Base-by-base conservation (phyloP, 2,888 invertebrate genomes). In the Aquatica leii region DNA sequence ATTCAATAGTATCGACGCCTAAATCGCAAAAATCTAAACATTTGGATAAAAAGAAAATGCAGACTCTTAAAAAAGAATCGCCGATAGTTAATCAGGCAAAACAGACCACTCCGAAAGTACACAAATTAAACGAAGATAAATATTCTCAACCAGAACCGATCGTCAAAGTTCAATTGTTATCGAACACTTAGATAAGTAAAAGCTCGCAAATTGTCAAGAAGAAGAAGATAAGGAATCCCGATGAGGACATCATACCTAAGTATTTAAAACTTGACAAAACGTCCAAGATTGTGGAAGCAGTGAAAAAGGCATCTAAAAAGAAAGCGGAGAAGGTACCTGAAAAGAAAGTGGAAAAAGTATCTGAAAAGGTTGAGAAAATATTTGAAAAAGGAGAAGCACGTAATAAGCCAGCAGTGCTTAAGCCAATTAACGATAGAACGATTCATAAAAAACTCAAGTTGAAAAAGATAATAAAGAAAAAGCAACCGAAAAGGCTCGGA, bases 151-250 rank as follows among this genome's bases (percentile, higher is more conserved):
- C 37, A 11, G 12, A 37, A 11, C 4, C 2, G 12, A 37, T 6
- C 12, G 12, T 37, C 12, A 11, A 4, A 11, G 12, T 12, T 4
- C 37, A 9, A 1, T 64, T 67, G 41, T 67, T 72, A 15, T 69
- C 75, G 6, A 71, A 70, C 40, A 76, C 73, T 24, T 81, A 81
- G 60, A 70, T 81, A 0, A 82, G 82, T 12, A 82, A 82, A 68
- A 80, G 81, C 63, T 80, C 83, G 1, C 79, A 90, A 71, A 84
- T 90, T 15, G 89, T 91, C 21, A 91, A 90, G 75, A 88, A 87
- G 67, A 90, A 90, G 81, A 86, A 90, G 3, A 90, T 90, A 69
- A 90, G 89, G 87, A 90, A 91, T 79, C 90, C 90, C 4, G 88
- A 87, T 70, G 87, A 87, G 74, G 84, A 46, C 6, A 3, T 62